Conservation (phyloP, 92 coral and sea anemone species). For the Galaxea fascicularis region DNA sequence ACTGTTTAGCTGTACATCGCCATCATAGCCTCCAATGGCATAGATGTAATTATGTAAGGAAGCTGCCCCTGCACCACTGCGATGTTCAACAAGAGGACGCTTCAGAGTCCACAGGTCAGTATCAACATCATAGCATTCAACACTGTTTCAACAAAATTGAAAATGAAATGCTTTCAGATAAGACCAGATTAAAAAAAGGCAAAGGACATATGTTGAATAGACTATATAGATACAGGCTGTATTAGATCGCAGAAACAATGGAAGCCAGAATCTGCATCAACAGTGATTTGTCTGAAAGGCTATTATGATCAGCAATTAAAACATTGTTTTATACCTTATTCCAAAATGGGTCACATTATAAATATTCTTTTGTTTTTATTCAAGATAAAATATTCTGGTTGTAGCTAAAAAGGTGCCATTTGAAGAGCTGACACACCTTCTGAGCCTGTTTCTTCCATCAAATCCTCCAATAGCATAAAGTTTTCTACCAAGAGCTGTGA, state of each 20-base stretch:
- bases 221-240: too few species aligned
- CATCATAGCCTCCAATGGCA: slow-evolving; percentile 82
- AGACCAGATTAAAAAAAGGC: background rate
- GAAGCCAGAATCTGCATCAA: too few species aligned
- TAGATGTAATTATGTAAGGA: slow-evolving; percentile 58
- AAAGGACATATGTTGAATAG: too few species aligned
- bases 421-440: slow-evolving; percentile 53
- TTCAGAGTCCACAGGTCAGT: slow-evolving; percentile 70
- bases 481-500: slow-evolving; percentile 72
- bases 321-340: too few species aligned
- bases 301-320: too few species aligned
- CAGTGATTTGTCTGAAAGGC: too few species aligned
- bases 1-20: slow-evolving; percentile 75
- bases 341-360: too few species aligned
- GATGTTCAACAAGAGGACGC: slow-evolving; percentile 72
- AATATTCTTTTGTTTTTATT: too few species aligned
- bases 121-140: slow-evolving; percentile 74
- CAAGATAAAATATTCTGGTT: too few species aligned
- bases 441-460: slow-evolving; percentile 77
- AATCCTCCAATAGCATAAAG: slow-evolving; percentile 83
- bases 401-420: too few species aligned
- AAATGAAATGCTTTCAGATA: background rate
- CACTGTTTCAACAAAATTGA: slow-evolving; percentile 46
- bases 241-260: too few species aligned
- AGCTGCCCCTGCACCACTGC: slow-evolving; percentile 85